phyloP scores from a whole-genome alignment of 64 coral and sea anemone genomes.

The Stichodactyla mertensii region DNA sequence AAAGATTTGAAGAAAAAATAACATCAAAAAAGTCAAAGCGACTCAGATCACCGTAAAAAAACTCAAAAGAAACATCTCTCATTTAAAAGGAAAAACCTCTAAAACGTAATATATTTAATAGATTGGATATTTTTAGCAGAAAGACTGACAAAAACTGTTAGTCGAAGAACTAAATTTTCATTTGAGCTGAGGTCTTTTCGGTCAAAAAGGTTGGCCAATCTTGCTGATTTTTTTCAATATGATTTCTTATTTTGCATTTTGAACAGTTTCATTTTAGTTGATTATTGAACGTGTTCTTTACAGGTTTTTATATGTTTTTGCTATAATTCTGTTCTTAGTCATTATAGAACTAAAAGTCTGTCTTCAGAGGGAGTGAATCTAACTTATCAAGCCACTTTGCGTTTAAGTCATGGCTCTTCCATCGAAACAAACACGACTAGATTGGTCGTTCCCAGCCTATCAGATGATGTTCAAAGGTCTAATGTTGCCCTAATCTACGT shows the following conservation, averaged over 20 bases:
- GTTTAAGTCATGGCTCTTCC: background rate
- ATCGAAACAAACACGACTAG: background rate
- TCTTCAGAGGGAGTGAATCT: background rate
- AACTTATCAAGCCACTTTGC: background rate
- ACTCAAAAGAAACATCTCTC: background rate
- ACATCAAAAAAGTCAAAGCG: background rate
- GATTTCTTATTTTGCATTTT: background rate
- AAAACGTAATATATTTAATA: conserved; percentile 5
- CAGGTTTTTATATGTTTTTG: no score
- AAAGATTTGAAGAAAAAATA: background rate
- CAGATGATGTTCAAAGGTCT: background rate
- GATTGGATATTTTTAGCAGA: background rate
- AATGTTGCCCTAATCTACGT: background rate
- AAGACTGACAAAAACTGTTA: background rate
- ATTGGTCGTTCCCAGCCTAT: background rate
- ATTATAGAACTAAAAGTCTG: no score
- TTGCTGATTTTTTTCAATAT: background rate
- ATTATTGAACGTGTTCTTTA: no score
- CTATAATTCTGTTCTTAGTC: no score
- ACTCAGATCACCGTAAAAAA: background rate
- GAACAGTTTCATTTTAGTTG: background rate
- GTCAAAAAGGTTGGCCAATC: background rate
- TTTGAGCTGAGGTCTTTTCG: background rate
- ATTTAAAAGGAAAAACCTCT: background rate
- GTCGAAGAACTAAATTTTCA: background rate